Evolutionary conservation across 1,140 invertebrate species (phyloP), one percentile per base, ranked within the genome.

Genomic region (Venturia canescens): DNA sequence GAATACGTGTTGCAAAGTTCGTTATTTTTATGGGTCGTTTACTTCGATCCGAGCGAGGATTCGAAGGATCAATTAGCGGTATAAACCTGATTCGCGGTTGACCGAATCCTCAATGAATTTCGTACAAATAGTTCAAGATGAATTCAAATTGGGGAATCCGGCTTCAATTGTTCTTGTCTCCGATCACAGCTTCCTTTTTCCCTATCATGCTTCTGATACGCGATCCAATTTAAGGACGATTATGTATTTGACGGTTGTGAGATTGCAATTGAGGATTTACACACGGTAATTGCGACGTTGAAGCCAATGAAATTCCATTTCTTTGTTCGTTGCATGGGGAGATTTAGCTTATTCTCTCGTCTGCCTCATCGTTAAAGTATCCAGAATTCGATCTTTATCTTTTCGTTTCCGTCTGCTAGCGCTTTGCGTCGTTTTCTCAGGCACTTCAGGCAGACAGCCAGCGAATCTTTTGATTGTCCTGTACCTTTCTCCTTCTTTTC

Each of bases 251-350:
- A 11, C 66, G 27, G n/a, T 27, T 18, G 26, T 31, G 1, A 18
- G 9, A 69, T 11, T 27, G 66, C 29, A 31, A 69, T 0, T 0
- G 21, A 27, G 21, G 57, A 80, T 80, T 80, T 74, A n/a, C 66
- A 57, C 50, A 53, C 50, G 29, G 53, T 80, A 80, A 80, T 80
- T 75, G 79, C 79, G 18, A 74, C 63, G 44, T 72, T 75, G 23
- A 76, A 80, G 57, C 53, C 79, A 80, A 80, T 80, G 66, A 76
- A 74, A 69, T 44, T 53, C 29, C 38, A 57, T 23, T 80, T 31
- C 71, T 80, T 80, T 66, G 69, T 81, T 76, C 74, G 21, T 4
- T 53, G 72, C 72, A 29, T 31, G 26, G 50, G 38, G 27, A 23
- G 23, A 23, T 21, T 13, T 63, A 13, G 23, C 15, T 50, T 26